Percentiles rank a stretch among this genome's conserved stretches.
Evolutionary conservation across 2,888 invertebrate genomes (phyloP).

Genomic region (Meandrusa payeni): DNA sequence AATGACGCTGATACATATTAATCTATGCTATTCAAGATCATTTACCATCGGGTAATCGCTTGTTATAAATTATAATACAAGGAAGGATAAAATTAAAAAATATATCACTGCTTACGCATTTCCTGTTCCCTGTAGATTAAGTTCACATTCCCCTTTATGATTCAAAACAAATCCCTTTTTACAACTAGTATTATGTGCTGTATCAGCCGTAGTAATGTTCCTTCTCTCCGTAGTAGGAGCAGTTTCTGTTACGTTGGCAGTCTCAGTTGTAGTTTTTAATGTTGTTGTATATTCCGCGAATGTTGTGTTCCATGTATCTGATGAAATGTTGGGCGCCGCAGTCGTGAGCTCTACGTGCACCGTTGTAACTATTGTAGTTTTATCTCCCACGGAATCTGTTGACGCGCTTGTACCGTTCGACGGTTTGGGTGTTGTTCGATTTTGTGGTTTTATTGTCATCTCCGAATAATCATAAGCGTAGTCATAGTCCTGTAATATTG

Average conservation of each 20-base stretch:
- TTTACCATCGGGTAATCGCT: no score
- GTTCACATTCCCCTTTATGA: conserved; percentile 62
- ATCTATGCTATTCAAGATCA: no score
- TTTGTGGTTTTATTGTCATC: conserved; percentile 84
- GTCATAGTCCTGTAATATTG: conserved; percentile 84
- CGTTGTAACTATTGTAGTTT: conserved; percentile 37
- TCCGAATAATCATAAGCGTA: conserved; percentile 87
- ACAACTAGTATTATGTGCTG: conserved; percentile 42
- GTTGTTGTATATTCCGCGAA: conserved; percentile 29
- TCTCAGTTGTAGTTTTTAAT: conserved; percentile 29
- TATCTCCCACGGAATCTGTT: conserved; percentile 37
- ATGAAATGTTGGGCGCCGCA: conserved; percentile 23
- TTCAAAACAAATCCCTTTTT: conserved; percentile 63
- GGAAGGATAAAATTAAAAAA: no score
- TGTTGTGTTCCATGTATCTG: conserved; percentile 24
- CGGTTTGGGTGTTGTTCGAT: conserved; percentile 66
- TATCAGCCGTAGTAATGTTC: conserved; percentile 28
- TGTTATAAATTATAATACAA: no score
- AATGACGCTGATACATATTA: no score
- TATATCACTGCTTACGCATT: conserved; percentile 60
- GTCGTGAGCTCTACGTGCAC: conserved; percentile 31
- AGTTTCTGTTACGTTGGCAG: conserved; percentile 30
- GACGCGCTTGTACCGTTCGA: conserved; percentile 45
- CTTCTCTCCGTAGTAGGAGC: conserved; percentile 27
- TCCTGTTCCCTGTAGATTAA: conserved; percentile 56